Percentiles rank a stretch among this genome's conserved stretches.
Conservation (phyloP, 2,113 vertebrate species). For the Dasyurus viverrinus region DNA sequence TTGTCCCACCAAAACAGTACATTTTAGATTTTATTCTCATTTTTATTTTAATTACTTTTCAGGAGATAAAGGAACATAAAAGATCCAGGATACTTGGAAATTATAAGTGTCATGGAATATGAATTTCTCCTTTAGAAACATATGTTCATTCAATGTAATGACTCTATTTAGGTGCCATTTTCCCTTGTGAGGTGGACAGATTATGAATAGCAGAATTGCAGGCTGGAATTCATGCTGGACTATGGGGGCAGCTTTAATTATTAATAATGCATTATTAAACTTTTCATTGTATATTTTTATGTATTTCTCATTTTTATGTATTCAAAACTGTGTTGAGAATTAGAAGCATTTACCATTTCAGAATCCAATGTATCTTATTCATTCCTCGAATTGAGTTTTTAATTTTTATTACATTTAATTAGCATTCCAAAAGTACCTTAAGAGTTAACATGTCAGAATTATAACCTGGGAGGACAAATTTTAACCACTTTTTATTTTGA, state of each 20-base stretch:
- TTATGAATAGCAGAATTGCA: slow-evolving; percentile 41
- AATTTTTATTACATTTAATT: slow-evolving; percentile 52
- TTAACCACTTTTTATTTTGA: slow-evolving; percentile 59
- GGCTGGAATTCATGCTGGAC: slow-evolving; percentile 46
- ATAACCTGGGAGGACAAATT: slow-evolving; percentile 41
- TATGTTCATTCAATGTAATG: slow-evolving; percentile 44
- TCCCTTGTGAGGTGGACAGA: not conserved
- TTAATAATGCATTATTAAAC: slow-evolving; percentile 48
- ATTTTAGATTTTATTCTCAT: slow-evolving; percentile 39
- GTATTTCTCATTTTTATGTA: slow-evolving; percentile 45
- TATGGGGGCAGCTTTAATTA: slow-evolving; percentile 63
- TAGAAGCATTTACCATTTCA: slow-evolving; percentile 57
- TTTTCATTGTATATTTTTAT: slow-evolving; percentile 62
- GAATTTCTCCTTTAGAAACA: slow-evolving; percentile 60
- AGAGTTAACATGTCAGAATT: slow-evolving; percentile 44
- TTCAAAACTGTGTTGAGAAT: slow-evolving; percentile 19
- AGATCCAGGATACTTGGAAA: slow-evolving; percentile 45
- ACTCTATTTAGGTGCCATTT: slow-evolving; percentile 52
- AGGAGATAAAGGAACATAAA: slow-evolving; percentile 45
- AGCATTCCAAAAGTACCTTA: not conserved
- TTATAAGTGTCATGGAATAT: slow-evolving; percentile 31
- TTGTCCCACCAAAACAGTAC: not conserved
- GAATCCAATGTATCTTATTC: slow-evolving; percentile 28
- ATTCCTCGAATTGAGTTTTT: slow-evolving; percentile 53
- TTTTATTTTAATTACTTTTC: slow-evolving; percentile 69